These are phyloP conservation scores for Callorhinus ursinus DNA, from an alignment of 2,113 vertebrate species.

Conservation along the genomic window DNA sequence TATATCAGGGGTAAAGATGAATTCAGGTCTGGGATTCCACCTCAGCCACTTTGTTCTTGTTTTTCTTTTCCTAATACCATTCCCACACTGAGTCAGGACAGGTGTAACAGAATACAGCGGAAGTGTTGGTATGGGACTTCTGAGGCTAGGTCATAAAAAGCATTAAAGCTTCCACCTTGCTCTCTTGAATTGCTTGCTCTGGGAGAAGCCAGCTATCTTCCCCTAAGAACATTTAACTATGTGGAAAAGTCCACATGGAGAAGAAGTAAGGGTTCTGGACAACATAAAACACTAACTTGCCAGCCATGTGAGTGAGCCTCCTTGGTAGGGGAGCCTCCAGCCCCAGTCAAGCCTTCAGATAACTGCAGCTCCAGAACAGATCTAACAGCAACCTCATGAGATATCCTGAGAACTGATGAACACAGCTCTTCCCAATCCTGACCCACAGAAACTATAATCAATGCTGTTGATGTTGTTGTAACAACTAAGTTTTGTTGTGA, in stretches of 20 bases:
- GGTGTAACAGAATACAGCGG: not conserved
- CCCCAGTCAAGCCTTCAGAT: not conserved
- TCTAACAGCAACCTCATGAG: not conserved
- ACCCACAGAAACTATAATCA: not conserved
- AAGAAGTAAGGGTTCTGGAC: not conserved
- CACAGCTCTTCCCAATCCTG: not conserved
- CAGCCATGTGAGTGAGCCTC: not conserved
- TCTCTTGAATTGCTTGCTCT: not conserved
- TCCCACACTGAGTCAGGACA: not conserved
- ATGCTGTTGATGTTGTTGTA: not conserved
- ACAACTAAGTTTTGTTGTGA: too few relatives aligned
- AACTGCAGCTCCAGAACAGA: not conserved
- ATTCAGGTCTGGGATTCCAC: not conserved
- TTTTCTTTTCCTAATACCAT: not conserved
- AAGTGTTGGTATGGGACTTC: not conserved
- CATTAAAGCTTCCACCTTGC: not conserved
- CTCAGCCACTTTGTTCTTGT: not conserved
- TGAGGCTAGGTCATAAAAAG: not conserved
- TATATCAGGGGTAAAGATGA: not conserved
- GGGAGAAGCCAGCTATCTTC: not conserved
- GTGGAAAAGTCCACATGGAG: not conserved
- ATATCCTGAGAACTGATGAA: not conserved
- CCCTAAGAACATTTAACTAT: not conserved
- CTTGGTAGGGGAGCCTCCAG: not conserved
- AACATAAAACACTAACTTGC: not conserved